Conservation (phyloP, 2,113 vertebrate genomes). For the Pseudopipra pipra region DNA sequence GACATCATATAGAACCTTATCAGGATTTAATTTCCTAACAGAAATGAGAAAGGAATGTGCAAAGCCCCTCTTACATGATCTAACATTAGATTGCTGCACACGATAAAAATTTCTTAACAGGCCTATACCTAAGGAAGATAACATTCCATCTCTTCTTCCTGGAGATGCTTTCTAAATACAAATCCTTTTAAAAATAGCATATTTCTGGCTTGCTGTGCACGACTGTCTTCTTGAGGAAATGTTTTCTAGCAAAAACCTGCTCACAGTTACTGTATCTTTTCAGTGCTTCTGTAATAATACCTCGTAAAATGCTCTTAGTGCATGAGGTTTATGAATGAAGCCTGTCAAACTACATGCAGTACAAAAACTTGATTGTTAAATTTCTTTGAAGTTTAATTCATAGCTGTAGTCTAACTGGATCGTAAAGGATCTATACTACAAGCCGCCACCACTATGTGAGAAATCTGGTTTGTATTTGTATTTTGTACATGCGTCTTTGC, state of each 20-base stretch:
- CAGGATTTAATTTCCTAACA: constrained; percentile 42
- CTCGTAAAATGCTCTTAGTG: neutral
- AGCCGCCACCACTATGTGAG: neutral
- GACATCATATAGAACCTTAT: constrained; percentile 6
- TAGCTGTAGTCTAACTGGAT: neutral
- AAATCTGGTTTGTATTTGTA: neutral
- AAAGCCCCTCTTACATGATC: neutral
- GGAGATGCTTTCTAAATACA: constrained; percentile 14
- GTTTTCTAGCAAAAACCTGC: constrained; percentile 1
- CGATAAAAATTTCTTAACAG: neutral
- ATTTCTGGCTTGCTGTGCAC: neutral
- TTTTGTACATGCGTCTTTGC: neutral
- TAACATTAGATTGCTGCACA: constrained; percentile 2
- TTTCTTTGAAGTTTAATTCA: neutral
- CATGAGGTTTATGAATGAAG: constrained; percentile 49
- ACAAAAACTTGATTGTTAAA: neutral
- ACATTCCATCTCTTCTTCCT: neutral
- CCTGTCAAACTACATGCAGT: neutral
- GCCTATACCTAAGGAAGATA: neutral
- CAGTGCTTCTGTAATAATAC: neutral
- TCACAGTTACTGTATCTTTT: neutral
- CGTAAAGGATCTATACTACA: neutral
- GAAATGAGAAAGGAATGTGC: constrained; percentile 24
- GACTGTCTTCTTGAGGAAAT: neutral
- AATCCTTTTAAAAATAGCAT: neutral